Percentiles rank a stretch among this genome's conserved stretches.
Conservation (phyloP, 2,113 vertebrate genomes). For the Gnathonemus longibarbis region DNA sequence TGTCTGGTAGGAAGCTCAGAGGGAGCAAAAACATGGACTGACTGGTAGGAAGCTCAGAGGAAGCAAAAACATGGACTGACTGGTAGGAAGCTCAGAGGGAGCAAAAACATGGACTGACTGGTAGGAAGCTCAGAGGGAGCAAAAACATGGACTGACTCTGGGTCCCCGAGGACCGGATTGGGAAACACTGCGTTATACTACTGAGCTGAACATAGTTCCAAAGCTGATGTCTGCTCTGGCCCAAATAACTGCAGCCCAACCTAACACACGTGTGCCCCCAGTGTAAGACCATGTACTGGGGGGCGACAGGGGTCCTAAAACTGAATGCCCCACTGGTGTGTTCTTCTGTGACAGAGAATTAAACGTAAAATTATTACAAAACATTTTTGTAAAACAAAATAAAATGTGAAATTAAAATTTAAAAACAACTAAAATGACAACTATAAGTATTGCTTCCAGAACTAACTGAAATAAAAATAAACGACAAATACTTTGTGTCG, state of each 20-base stretch:
- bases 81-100: no score
- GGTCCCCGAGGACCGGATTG: no score
- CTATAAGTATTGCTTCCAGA: not conserved
- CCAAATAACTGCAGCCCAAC: not conserved
- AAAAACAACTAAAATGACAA: not conserved
- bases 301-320: not conserved
- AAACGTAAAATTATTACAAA: not conserved
- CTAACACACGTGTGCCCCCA: not conserved
- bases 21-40: no score
- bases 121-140: no score
- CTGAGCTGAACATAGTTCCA: no score
- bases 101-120: no score
- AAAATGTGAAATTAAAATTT: not conserved
- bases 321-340: not conserved
- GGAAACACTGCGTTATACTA: no score
- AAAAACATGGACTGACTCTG: no score
- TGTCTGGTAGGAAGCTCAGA: no score
- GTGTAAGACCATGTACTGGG: not conserved
- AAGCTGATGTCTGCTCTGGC: not conserved
- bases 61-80: no score
- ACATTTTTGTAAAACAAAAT: not conserved
- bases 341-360: not conserved
- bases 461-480: not conserved
- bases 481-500: not conserved
- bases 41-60: no score